Percentiles rank a stretch among this genome's conserved stretches.
Evolutionary conservation across 92 coral and sea anemone genomes (phyloP).

Genomic region (Parazoanthus darwini): DNA sequence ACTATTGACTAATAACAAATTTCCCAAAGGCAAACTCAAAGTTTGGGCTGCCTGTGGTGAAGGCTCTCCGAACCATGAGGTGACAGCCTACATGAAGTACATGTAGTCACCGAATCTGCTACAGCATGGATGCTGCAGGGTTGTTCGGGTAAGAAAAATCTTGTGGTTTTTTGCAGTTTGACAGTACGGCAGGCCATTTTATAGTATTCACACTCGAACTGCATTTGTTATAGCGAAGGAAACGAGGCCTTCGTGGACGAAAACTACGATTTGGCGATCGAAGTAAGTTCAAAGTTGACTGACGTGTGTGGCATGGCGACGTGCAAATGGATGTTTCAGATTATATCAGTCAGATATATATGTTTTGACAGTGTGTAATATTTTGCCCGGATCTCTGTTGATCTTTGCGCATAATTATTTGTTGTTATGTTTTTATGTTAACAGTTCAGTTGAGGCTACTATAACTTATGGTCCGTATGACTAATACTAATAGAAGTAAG

Average conservation of each 20-base stretch:
- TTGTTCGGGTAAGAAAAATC: conserved; percentile 30
- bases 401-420: neutral
- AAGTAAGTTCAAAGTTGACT: conserved; percentile 50
- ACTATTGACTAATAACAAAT: too few relatives aligned
- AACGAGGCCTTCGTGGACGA: conserved; percentile 95
- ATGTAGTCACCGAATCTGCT: too few relatives aligned
- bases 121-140: conserved; percentile 34
- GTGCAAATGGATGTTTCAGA: neutral
- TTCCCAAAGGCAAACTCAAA: too few relatives aligned
- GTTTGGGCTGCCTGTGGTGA: too few relatives aligned
- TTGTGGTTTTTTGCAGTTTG: neutral
- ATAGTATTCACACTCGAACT: neutral
- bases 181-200: neutral
- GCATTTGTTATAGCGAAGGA: conserved; percentile 68
- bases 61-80: too few relatives aligned
- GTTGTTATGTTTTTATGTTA: too few relatives aligned
- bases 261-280: conserved; percentile 71
- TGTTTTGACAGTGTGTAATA: neutral
- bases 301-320: neutral
- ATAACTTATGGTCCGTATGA: too few relatives aligned
- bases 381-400: neutral
- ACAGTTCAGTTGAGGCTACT: too few relatives aligned
- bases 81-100: too few relatives aligned
- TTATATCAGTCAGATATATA: too few relatives aligned
- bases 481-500: too few relatives aligned